Percentiles rank a stretch among this genome's conserved stretches.
These are phyloP conservation scores for Yoshiicerus persimilis DNA, from an alignment of 1,140 invertebrate species.

Conservation along the genomic window DNA sequence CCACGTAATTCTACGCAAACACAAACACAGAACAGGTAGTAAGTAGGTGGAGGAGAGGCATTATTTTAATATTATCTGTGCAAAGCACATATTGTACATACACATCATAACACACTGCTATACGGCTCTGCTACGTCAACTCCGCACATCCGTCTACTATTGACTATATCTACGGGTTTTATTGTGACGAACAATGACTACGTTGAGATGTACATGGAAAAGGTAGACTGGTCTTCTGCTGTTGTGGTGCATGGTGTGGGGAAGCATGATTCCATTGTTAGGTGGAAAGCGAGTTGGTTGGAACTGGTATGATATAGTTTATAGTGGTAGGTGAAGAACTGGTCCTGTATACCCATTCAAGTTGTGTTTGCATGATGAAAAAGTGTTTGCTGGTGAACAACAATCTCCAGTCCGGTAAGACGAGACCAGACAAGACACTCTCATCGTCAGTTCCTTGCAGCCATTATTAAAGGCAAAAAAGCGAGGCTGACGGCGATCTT, in stretches of 20 bases:
- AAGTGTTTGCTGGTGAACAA: neutral
- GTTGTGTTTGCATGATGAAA: neutral
- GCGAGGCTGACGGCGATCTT: neutral
- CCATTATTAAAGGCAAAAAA: conserved; percentile 6
- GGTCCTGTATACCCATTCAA: neutral
- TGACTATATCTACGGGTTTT: neutral
- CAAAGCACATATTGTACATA: neutral
- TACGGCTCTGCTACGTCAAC: no score
- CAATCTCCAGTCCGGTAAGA: neutral
- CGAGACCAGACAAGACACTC: neutral
- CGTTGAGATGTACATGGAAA: neutral
- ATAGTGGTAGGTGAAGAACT: neutral
- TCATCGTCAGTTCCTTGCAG: neutral
- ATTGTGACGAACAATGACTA: neutral
- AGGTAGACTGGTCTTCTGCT: neutral
- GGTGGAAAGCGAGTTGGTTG: neutral
- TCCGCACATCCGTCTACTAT: neutral
- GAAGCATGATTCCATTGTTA: neutral
- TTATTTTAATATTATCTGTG: neutral
- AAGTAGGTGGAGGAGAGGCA: neutral
- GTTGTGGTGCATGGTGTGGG: no score
- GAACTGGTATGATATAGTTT: no score
- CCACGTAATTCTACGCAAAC: neutral
- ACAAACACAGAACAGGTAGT: neutral
- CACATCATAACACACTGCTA: neutral